Percentiles rank a stretch among this genome's conserved stretches.
Conservation (phyloP, 2,113 vertebrate species). For the Hylia prasina region DNA sequence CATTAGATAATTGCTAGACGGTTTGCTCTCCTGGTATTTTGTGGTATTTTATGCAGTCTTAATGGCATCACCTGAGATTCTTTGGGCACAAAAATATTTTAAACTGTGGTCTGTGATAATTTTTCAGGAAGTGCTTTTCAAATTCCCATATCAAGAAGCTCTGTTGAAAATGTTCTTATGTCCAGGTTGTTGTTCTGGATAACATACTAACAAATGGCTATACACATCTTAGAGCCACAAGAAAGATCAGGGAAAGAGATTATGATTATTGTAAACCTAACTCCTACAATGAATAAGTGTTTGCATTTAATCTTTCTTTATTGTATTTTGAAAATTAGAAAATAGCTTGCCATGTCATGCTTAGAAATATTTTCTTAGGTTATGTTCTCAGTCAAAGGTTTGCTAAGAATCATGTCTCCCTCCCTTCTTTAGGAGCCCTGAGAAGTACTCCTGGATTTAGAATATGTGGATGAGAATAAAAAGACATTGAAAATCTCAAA, state of each 20-base stretch:
- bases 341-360: neutral
- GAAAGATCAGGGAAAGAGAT: neutral
- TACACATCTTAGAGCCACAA: neutral
- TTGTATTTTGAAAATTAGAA: neutral
- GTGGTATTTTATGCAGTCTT: slow-evolving; percentile 62
- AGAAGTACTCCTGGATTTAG: neutral
- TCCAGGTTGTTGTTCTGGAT: neutral
- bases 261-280: neutral
- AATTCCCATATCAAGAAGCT: neutral
- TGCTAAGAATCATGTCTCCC: neutral
- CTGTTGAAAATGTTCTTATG: slow-evolving; percentile 7
- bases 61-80: slow-evolving; percentile 61
- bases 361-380: neutral
- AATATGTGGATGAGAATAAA: neutral
- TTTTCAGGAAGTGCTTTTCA: slow-evolving; percentile 35
- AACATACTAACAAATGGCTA: neutral
- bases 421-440: neutral
- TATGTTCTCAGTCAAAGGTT: neutral
- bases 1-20: slow-evolving; percentile 67
- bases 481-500: neutral
- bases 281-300: neutral
- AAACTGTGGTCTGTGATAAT: slow-evolving; percentile 37
- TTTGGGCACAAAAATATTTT: slow-evolving; percentile 37
- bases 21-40: slow-evolving; percentile 68
- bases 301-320: neutral